Conservation (phyloP, 2,888 invertebrate species). For the Agrilus cyanescens region DNA sequence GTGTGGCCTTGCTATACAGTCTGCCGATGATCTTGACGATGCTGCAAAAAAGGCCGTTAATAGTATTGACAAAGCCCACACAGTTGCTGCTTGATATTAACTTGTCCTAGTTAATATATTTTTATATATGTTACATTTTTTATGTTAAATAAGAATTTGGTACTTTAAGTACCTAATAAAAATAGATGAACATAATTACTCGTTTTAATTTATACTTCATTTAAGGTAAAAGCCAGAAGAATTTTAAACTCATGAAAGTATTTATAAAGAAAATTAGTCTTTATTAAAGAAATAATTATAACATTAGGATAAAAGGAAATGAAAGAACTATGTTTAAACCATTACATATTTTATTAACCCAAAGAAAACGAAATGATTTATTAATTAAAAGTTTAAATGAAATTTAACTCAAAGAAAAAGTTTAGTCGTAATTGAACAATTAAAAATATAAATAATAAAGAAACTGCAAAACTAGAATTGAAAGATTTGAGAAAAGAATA, state of each 20-base stretch:
- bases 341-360: not conserved
- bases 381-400: too few relatives aligned
- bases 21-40: conserved; percentile 79
- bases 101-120: not conserved
- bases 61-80: conserved; percentile 15
- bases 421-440: too few relatives aligned
- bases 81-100: not conserved
- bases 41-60: conserved; percentile 83
- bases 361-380: not conserved
- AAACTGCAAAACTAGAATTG: too few relatives aligned
- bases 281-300: not conserved
- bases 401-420: too few relatives aligned
- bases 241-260: not conserved
- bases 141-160: too few relatives aligned
- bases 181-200: too few relatives aligned
- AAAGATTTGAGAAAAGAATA: too few relatives aligned
- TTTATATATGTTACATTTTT: not conserved
- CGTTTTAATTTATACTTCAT: too few relatives aligned
- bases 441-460: too few relatives aligned
- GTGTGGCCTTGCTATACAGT: conserved; percentile 72
- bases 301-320: not conserved
- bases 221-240: too few relatives aligned
- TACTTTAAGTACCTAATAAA: too few relatives aligned
- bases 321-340: not conserved
- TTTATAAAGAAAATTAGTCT: not conserved